A percentile compares a stretch with the other conserved stretches of the same genome.
Conservation (phyloP, 2,797 vertebrate genomes). For the Pangasius larnaudii region DNA sequence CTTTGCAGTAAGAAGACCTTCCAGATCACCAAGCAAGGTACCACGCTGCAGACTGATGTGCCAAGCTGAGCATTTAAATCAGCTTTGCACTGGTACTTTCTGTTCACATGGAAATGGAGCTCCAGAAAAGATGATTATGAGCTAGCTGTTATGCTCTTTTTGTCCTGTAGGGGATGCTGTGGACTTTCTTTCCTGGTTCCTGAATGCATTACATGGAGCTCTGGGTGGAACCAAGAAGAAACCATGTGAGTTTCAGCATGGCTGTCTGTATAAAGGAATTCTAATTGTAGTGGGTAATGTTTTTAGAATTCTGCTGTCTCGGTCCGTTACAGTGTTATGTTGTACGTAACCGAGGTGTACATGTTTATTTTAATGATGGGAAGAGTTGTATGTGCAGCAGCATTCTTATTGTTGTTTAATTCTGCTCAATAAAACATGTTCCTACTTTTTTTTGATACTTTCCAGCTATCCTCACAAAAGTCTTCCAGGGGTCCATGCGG, state of each 20-base stretch:
- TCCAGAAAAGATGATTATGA: not conserved
- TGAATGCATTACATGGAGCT: conserved; percentile 92
- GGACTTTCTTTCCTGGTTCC: conserved; percentile 96
- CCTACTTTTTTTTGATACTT: not conserved
- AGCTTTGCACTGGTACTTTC: not conserved
- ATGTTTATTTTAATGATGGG: not conserved
- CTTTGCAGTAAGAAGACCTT: conserved; percentile 98
- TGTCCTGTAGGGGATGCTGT: conserved; percentile 87
- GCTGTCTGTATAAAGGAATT: not conserved
- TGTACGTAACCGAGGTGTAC: not conserved
- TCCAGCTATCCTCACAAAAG: conserved; percentile 89
- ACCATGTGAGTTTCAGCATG: conserved; percentile 79
- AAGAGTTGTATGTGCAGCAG: not conserved
- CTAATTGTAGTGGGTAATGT: not conserved
- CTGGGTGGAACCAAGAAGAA: conserved; percentile 95
- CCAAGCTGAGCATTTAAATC: not conserved
- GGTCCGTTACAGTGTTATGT: not conserved
- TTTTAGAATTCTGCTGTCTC: not conserved
- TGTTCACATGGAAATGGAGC: not conserved
- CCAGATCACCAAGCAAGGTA: conserved; percentile 97
- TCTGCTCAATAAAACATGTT: not conserved
- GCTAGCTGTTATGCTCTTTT: conserved; percentile 24
- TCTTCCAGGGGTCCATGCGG: conserved; percentile 96
- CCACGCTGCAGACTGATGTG: not conserved
- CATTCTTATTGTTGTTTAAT: not conserved